Evolutionary conservation across 1,140 invertebrate species (phyloP), one percentile per base, ranked within the genome.

Genomic region (Caenorhabditis remanei): DNA sequence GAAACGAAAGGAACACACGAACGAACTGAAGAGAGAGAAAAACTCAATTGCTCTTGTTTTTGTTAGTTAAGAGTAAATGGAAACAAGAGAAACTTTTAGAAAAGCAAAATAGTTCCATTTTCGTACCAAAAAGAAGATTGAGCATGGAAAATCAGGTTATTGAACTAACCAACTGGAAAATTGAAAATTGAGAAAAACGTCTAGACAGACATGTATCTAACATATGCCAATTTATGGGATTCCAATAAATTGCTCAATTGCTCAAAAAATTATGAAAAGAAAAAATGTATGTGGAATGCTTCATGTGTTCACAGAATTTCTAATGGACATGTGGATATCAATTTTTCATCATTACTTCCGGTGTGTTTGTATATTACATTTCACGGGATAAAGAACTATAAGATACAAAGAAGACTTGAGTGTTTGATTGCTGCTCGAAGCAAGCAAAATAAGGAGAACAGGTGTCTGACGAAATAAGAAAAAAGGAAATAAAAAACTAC

Each of bases 1-100:
- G n/a, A 48, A 71, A 71, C 41, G 43, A 32, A 32, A 32, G 32
- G 65, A 71, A 48, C 65, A 71, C 53, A 50, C 41, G 40, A 71
- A 71, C 11, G 67, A 43, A 24, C 46, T 7, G n/a, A 79, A 40
- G 1, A 50, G 43, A 19, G 41, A 19, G 19, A 48, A 46, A 46
- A 43, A 19, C 56, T n/a, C 14, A 24, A 32, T 63, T 63, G 24
- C 14, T 63, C 8, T 63, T 63, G 61, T 63, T 63, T 9, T 63
- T 32, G 24, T 63, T 9, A 53, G 16, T 40, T 7, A 19, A 4
- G 24, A 63, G 40, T 9, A 63, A 11, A 32, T 32, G 32, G 32
- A 2, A 32, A n/a, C n/a, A n/a, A 32, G 32, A 32, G 2, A 32
- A 32, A n/a, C n/a, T n/a, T n/a, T n/a, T n/a, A n/a, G n/a, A n/a